phyloP scores from a whole-genome alignment of 2,113 vertebrate genomes.

The Camelus dromedarius region DNA sequence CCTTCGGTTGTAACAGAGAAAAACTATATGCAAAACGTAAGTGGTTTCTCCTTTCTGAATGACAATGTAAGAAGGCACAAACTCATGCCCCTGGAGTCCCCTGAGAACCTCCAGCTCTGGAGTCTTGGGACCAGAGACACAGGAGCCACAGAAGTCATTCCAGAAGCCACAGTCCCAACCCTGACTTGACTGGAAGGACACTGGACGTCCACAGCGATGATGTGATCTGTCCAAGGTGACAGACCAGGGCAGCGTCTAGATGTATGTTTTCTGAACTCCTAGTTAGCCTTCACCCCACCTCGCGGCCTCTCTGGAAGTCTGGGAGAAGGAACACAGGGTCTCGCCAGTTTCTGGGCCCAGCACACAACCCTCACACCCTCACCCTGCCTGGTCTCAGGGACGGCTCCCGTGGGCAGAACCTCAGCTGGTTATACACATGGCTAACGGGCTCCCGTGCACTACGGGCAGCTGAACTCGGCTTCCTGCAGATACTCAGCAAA shows the following conservation, averaged over 20 bases:
- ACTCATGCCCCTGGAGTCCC: background rate
- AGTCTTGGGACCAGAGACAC: background rate
- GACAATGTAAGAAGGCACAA: background rate
- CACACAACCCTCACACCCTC: background rate
- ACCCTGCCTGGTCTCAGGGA: background rate
- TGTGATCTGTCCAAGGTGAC: background rate
- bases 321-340: background rate
- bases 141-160: background rate
- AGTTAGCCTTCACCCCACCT: background rate
- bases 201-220: background rate
- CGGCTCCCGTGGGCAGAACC: background rate
- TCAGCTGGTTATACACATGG: fast-evolving
- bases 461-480: background rate
- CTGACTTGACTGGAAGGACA: background rate
- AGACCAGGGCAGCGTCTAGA: background rate
- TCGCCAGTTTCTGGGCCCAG: background rate
- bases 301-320: background rate
- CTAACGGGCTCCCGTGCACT: fast-evolving
- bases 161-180: background rate
- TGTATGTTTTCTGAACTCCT: background rate
- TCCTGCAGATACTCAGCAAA: background rate
- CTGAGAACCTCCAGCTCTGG: background rate
- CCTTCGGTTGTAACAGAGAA: background rate
- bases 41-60: background rate
- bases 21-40: background rate